phyloP scores from a whole-genome alignment of 2,113 vertebrate species.

The Solea solea region DNA sequence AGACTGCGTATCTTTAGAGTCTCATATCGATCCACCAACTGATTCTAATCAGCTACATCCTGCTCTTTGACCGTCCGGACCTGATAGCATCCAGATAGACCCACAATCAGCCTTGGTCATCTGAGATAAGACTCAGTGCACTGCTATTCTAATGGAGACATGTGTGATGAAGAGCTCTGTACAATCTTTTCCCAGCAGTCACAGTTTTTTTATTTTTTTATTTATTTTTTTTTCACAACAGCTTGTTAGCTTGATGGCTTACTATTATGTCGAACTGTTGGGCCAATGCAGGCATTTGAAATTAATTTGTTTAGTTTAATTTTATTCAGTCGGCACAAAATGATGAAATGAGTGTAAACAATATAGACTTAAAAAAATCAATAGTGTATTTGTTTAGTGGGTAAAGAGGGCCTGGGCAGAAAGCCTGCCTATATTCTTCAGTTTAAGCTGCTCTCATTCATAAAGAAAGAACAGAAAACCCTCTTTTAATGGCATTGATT shows the following conservation, averaged over 20 bases:
- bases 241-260: neutral
- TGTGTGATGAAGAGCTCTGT: slow-evolving; percentile 28
- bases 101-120: slow-evolving; percentile 63
- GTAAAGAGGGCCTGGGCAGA: too few relatives aligned
- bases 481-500: too few relatives aligned
- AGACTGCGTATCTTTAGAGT: slow-evolving; percentile 40
- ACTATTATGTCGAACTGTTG: neutral
- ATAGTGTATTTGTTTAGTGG: too few relatives aligned
- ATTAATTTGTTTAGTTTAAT: too few relatives aligned
- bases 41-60: slow-evolving; percentile 71
- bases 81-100: slow-evolving; percentile 65
- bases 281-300: neutral
- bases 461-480: too few relatives aligned
- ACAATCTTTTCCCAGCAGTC: slow-evolving; percentile 18
- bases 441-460: too few relatives aligned
- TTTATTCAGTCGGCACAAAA: too few relatives aligned
- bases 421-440: too few relatives aligned
- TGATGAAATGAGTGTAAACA: too few relatives aligned
- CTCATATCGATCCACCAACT: slow-evolving; percentile 60
- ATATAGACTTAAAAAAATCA: too few relatives aligned
- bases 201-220: neutral
- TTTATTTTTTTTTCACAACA: neutral
- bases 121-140: slow-evolving; percentile 44
- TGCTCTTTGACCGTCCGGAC: slow-evolving; percentile 60
- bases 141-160: slow-evolving; percentile 54